Percentiles rank a stretch among this genome's conserved stretches.
These are phyloP conservation scores for Heliangelus exortis DNA, from an alignment of 2,797 vertebrate genomes.

Conservation along the genomic window DNA sequence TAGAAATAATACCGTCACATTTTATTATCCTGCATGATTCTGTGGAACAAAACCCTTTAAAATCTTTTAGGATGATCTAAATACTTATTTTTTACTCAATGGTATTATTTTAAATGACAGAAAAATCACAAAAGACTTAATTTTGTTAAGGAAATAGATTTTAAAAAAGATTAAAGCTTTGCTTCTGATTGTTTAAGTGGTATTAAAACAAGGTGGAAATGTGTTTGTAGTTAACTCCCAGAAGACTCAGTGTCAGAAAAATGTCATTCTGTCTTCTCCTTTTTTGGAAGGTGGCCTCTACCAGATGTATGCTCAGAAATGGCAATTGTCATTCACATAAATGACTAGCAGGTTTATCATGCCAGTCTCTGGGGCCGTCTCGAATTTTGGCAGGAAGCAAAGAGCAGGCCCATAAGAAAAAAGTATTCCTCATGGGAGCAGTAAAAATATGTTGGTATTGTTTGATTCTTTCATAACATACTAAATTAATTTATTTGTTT, in stretches of 20 bases:
- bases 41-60: not conserved
- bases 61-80: not conserved
- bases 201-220: slow-evolving; percentile 19
- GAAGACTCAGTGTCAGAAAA: not conserved
- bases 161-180: not conserved
- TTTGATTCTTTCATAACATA: slow-evolving; percentile 71
- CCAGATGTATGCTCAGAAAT: slow-evolving; percentile 20
- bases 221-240: slow-evolving; percentile 3
- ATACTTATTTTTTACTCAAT: not conserved
- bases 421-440: slow-evolving; percentile 23
- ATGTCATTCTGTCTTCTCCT: not conserved
- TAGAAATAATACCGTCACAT: not conserved
- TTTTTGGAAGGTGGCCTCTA: slow-evolving; percentile 24
- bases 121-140: not conserved
- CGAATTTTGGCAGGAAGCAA: slow-evolving; percentile 54
- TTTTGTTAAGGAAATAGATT: slow-evolving; percentile 1
- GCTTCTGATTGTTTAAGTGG: not conserved
- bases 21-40: slow-evolving; percentile 6
- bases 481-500: slow-evolving; percentile 76
- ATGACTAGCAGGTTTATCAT: slow-evolving; percentile 57
- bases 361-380: slow-evolving; percentile 27
- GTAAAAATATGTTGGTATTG: slow-evolving; percentile 60
- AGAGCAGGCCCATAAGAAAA: slow-evolving; percentile 54
- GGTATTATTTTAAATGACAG: not conserved
- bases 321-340: slow-evolving; percentile 7